Evolutionary conservation across 2,888 invertebrate genomes (phyloP).

Genomic region (Cerastoderma edule): DNA sequence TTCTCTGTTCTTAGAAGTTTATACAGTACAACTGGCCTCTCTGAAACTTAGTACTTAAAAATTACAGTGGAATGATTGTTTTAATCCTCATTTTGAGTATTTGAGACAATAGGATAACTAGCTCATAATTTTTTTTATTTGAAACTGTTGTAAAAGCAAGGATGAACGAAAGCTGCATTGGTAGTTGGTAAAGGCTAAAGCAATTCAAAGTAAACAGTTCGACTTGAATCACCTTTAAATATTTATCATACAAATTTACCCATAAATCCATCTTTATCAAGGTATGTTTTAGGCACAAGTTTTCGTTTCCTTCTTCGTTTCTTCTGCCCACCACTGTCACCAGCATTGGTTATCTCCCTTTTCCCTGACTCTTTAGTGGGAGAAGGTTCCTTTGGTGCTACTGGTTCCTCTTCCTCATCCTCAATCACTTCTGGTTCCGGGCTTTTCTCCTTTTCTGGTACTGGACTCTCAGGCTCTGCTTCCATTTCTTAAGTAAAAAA

Average conservation of each 20-base stretch:
- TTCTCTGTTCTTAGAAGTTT: no score
- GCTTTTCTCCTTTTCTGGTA: conserved; percentile 32
- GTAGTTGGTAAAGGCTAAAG: no score
- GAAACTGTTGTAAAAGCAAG: no score
- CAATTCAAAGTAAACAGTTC: no score
- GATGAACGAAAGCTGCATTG: no score
- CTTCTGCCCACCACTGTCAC: conserved; percentile 39
- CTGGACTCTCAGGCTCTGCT: conserved; percentile 42
- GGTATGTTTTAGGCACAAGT: conserved; percentile 81
- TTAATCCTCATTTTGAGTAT: no score
- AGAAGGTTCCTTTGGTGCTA: conserved; percentile 29
- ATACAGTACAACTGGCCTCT: no score
- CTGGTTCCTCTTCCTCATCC: conserved; percentile 42
- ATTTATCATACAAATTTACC: conserved; percentile 70
- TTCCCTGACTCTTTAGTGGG: conserved; percentile 40
- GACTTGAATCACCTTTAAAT: no score
- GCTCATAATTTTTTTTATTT: no score
- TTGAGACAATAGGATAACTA: no score
- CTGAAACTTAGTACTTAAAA: no score
- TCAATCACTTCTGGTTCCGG: conserved; percentile 23
- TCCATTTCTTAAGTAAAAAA: conserved; percentile 35
- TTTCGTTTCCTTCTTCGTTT: conserved; percentile 68
- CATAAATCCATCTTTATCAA: conserved; percentile 82
- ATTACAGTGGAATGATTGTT: no score
- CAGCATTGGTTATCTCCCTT: not conserved